phyloP scores from a whole-genome alignment of 2,888 invertebrate genomes.

The Ophion costatus region DNA sequence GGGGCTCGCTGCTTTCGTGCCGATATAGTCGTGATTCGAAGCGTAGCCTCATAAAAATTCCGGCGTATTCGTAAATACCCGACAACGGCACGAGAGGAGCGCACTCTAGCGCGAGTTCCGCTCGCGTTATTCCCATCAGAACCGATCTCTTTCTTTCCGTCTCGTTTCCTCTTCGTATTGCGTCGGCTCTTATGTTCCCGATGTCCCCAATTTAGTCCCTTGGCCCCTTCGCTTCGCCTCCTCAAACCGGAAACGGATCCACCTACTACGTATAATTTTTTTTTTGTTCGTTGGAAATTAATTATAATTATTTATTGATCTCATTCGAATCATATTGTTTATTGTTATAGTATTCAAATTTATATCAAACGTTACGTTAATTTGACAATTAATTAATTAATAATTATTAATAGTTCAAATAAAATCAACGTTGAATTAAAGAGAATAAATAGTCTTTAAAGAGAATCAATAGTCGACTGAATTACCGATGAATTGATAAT shows the following conservation, averaged over 20 bases:
- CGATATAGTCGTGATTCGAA: conserved; percentile 63
- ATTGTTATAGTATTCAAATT: too few relatives aligned
- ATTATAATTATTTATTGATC: too few relatives aligned
- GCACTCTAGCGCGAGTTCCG: conserved; percentile 35
- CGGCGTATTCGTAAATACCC: conserved; percentile 68
- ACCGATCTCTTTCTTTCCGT: conserved; percentile 49
- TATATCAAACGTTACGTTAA: too few relatives aligned
- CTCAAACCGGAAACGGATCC: background rate
- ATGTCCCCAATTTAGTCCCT: conserved; percentile 1
- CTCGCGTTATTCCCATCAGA: conserved; percentile 49
- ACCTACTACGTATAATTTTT: too few relatives aligned
- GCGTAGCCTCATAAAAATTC: conserved; percentile 69
- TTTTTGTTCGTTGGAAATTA: too few relatives aligned
- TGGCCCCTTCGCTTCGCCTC: background rate
- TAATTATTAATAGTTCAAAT: too few relatives aligned
- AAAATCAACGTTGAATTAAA: too few relatives aligned
- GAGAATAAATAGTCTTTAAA: too few relatives aligned
- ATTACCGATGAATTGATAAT: too few relatives aligned
- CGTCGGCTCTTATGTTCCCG: conserved; percentile 13
- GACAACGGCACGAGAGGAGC: conserved; percentile 39
- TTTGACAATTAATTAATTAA: too few relatives aligned
- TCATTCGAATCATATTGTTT: too few relatives aligned
- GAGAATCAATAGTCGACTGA: too few relatives aligned
- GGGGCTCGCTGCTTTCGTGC: conserved; percentile 35
- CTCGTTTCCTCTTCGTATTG: conserved; percentile 52